These are phyloP conservation scores for Eulemur coronatus DNA, from an alignment of 2,797 vertebrate genomes.

Conservation along the genomic window DNA sequence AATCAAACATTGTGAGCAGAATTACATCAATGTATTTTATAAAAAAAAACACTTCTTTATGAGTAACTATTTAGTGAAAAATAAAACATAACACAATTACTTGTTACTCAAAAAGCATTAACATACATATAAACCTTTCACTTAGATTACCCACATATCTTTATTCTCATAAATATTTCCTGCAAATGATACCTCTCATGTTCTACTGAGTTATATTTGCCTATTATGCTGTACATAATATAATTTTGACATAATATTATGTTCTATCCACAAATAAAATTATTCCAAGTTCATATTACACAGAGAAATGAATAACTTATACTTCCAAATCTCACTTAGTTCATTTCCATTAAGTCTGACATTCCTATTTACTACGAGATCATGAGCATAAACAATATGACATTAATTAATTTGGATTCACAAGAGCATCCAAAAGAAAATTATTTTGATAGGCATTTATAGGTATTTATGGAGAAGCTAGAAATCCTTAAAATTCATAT, in stretches of 20 bases:
- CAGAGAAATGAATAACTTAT: neutral
- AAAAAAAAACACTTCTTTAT: neutral
- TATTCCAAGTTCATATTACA: neutral
- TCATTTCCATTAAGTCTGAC: neutral
- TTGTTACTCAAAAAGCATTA: conserved; percentile 80
- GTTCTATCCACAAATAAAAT: conserved; percentile 5
- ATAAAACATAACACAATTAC: conserved; percentile 71
- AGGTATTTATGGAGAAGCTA: neutral
- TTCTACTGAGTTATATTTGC: neutral
- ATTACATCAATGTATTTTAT: neutral
- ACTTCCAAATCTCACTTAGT: conserved; percentile 26
- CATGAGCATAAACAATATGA: neutral
- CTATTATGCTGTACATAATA: neutral
- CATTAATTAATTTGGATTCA: neutral
- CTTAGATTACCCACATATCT: neutral
- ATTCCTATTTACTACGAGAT: neutral
- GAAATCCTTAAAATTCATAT: neutral
- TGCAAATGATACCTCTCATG: neutral
- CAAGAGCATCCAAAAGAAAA: neutral
- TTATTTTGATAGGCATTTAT: neutral
- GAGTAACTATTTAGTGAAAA: conserved; percentile 34
- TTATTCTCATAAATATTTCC: conserved; percentile 23
- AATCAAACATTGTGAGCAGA: neutral
- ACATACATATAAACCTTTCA: neutral
- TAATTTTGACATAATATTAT: neutral